Percentiles rank a stretch among this genome's conserved stretches.
phyloP scores from a whole-genome alignment of 2,113 vertebrate species.

The Protomyctophum bolini region DNA sequence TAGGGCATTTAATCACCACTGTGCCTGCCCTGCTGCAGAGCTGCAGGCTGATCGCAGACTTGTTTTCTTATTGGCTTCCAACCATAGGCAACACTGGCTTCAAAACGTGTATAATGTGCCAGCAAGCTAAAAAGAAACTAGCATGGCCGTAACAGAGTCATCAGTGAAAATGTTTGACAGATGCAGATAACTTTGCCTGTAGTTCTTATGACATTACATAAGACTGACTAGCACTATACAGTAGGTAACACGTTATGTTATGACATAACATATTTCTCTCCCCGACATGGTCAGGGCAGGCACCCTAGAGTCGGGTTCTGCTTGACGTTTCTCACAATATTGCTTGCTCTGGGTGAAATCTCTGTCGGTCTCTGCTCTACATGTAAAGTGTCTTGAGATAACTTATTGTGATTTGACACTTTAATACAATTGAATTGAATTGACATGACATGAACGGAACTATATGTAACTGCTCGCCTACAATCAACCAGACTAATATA shows the following conservation, averaged over 20 bases:
- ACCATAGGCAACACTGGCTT: constrained; percentile 5
- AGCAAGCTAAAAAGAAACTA: constrained; percentile 1
- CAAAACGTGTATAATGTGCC: constrained; percentile 9
- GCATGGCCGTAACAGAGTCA: not conserved
- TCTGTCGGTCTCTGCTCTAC: too few relatives aligned
- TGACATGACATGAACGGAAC: constrained; percentile 12
- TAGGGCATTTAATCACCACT: constrained; percentile 2
- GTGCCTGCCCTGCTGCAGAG: not conserved
- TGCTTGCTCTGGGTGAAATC: too few relatives aligned
- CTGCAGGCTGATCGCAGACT: constrained; percentile 11
- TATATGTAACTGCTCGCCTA: constrained; percentile 13
- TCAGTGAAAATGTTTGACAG: not conserved
- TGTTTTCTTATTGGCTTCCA: constrained; percentile 4
- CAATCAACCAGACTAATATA: constrained; percentile 49
- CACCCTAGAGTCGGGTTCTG: not conserved
- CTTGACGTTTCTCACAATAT: too few relatives aligned
- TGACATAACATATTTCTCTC: constrained; percentile 12
- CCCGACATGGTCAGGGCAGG: too few relatives aligned
- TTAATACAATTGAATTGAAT: not conserved
- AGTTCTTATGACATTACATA: constrained; percentile 5
- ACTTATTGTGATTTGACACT: not conserved
- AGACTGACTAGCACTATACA: not conserved
- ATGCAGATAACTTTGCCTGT: constrained; percentile 1
- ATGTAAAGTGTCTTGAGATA: too few relatives aligned
- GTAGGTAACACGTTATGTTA: too few relatives aligned